A percentile compares a stretch with the other conserved stretches of the same genome.
These are phyloP conservation scores for Hypocryptadius cinnamomeus DNA, from an alignment of 2,113 vertebrate species.

Conservation along the genomic window DNA sequence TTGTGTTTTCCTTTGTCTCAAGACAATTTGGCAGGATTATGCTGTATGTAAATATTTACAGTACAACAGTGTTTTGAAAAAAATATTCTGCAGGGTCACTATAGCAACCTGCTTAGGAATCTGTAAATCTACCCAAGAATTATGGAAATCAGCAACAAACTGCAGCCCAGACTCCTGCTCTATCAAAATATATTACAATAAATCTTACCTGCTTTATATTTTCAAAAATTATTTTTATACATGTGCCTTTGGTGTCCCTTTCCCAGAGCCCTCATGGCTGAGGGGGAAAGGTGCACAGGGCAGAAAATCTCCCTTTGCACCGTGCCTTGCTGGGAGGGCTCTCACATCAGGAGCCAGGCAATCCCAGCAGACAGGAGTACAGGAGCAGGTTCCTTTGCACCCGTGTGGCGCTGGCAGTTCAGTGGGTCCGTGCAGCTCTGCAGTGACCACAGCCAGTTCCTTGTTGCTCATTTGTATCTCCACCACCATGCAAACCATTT, in stretches of 20 bases:
- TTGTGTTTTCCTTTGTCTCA: conserved; percentile 39
- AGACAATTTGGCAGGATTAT: conserved; percentile 47
- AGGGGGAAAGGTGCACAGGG: not conserved
- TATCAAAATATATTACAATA: not conserved
- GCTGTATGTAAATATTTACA: conserved; percentile 58
- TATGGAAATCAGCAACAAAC: not conserved
- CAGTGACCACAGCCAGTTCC: not conserved
- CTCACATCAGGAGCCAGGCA: not conserved
- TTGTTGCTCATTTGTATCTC: not conserved
- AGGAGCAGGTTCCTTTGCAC: not conserved
- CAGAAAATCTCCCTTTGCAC: not conserved
- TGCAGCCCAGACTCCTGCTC: not conserved
- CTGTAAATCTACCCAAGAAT: conserved; percentile 3
- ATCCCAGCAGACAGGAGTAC: fast-evolving
- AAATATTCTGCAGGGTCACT: conserved; percentile 37
- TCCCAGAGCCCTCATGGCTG: not conserved
- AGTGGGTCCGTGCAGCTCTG: not conserved
- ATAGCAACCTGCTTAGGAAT: conserved; percentile 52
- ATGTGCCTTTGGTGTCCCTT: not conserved
- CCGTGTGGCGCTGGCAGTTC: fast-evolving
- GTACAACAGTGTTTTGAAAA: conserved; percentile 34
- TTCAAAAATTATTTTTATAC: not conserved
- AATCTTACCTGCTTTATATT: not conserved
- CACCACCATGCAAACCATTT: fast-evolving
- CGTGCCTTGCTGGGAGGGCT: not conserved